These are phyloP conservation scores for Oscheius sp. DNA, from an alignment of 2,888 invertebrate species.

Conservation along the genomic window DNA sequence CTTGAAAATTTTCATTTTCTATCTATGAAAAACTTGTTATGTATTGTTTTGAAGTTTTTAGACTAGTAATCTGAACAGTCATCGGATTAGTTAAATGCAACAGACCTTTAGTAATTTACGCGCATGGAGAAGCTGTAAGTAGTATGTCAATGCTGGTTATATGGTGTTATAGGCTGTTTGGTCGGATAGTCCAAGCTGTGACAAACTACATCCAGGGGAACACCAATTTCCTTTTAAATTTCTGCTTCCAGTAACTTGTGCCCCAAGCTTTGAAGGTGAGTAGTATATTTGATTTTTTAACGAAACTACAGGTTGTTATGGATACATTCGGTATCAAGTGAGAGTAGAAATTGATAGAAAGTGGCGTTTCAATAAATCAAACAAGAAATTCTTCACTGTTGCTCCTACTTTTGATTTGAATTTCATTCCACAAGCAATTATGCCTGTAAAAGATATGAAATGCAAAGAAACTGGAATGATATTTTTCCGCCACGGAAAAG, in stretches of 20 bases:
- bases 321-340: constrained; percentile 29
- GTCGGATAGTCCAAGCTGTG: constrained; percentile 5
- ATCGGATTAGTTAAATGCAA: too few species aligned
- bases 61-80: too few species aligned
- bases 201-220: constrained; percentile 15
- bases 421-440: constrained; percentile 17
- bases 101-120: constrained; percentile 27
- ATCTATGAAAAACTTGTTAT: too few species aligned
- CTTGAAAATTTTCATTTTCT: too few species aligned
- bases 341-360: constrained; percentile 25
- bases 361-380: constrained; percentile 29
- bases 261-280: constrained; percentile 33
- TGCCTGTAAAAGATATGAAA: constrained; percentile 9
- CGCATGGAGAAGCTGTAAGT: constrained; percentile 13
- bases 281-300: background rate
- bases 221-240: constrained; percentile 27
- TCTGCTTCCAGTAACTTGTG: constrained; percentile 19
- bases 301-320: constrained; percentile 18
- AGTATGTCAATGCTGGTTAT: too few species aligned
- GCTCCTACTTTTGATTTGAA: constrained; percentile 29
- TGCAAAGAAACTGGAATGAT: constrained; percentile 24
- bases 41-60: too few species aligned
- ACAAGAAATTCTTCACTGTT: constrained; percentile 25
- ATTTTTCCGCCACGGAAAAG: constrained; percentile 27
- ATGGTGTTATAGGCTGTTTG: too few species aligned